phyloP scores from a whole-genome alignment of 30 jellyfish, hydroid and myxozoan species.

The Chironex yamaguchii region DNA sequence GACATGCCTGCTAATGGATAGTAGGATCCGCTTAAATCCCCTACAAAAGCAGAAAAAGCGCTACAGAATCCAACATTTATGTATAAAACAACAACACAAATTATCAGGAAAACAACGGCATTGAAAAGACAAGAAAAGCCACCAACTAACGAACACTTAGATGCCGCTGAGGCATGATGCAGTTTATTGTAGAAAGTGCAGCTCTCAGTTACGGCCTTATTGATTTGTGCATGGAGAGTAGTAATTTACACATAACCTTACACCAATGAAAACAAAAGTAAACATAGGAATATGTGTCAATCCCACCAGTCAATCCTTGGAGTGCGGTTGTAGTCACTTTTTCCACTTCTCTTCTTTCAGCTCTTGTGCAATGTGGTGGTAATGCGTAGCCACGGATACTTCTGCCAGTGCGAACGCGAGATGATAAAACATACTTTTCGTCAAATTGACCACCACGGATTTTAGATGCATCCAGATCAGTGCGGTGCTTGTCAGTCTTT shows the following conservation, averaged over 20 bases:
- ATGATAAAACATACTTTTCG: slow-evolving; percentile 79
- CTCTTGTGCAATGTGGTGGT: slow-evolving; percentile 92
- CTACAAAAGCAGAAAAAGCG: slow-evolving; percentile 30
- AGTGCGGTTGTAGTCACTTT: slow-evolving; percentile 39
- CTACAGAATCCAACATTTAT: too few species aligned
- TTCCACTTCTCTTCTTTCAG: slow-evolving; percentile 75
- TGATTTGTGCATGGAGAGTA: background rate
- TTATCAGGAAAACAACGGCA: too few species aligned
- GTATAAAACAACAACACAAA: too few species aligned
- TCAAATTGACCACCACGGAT: slow-evolving; percentile 76
- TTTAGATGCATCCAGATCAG: slow-evolving; percentile 74
- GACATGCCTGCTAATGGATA: slow-evolving; percentile 73
- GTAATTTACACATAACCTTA: too few species aligned
- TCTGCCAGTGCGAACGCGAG: slow-evolving; percentile 84
- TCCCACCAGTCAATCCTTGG: slow-evolving; percentile 27
- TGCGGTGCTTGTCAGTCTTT: slow-evolving; percentile 76
- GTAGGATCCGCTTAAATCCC: slow-evolving; percentile 71
- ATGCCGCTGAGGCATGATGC: too few species aligned
- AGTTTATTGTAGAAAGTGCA: too few species aligned
- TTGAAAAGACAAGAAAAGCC: too few species aligned
- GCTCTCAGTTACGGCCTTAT: background rate
- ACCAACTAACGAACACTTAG: too few species aligned
- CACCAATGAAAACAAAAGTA: too few species aligned
- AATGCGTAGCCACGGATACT: slow-evolving; percentile 64
- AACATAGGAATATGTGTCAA: too few species aligned